phyloP scores from a whole-genome alignment of 2,888 invertebrate species.

The Drosophila nr. perissopoda region DNA sequence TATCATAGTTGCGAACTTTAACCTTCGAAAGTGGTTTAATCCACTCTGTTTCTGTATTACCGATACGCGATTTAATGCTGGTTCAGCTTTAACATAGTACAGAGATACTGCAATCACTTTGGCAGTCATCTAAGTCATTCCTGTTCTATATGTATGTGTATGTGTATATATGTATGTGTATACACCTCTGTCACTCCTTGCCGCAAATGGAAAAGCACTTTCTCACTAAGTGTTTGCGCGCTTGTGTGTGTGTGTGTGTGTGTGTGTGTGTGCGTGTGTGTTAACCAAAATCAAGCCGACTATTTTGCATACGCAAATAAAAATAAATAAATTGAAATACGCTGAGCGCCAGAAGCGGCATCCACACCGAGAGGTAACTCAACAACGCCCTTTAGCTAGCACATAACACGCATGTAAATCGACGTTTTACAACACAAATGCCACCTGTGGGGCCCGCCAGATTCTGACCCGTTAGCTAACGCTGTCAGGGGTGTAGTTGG shows the following conservation, averaged over 20 bases:
- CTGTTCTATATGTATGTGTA: neutral
- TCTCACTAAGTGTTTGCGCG: slow-evolving; percentile 24
- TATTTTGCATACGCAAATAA: slow-evolving; percentile 78
- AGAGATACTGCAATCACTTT: slow-evolving; percentile 11
- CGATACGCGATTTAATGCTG: neutral
- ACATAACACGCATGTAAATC: slow-evolving; percentile 75
- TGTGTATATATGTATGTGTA: neutral
- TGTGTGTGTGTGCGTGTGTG: slow-evolving; percentile 20
- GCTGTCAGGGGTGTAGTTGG: slow-evolving; percentile 56
- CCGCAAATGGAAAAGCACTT: slow-evolving; percentile 57
- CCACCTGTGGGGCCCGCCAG: slow-evolving; percentile 68
- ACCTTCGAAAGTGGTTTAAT: neutral
- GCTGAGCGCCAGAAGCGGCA: slow-evolving; percentile 31
- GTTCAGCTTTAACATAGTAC: slow-evolving; percentile 12
- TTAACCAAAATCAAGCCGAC: slow-evolving; percentile 72
- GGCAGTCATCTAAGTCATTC: slow-evolving; percentile 2
- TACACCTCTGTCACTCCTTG: slow-evolving; percentile 13
- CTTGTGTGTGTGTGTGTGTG: slow-evolving; percentile 4
- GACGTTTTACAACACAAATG: slow-evolving; percentile 73
- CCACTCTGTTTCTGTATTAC: neutral
- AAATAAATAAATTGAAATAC: slow-evolving; percentile 78
- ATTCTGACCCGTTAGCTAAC: slow-evolving; percentile 6
- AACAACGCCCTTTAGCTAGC: neutral
- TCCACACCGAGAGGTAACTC: neutral
- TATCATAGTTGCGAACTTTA: neutral